A percentile compares a stretch with the other conserved stretches of the same genome.
Conservation (phyloP, 1,140 invertebrate species). For the Drosophila pallidifrons region DNA sequence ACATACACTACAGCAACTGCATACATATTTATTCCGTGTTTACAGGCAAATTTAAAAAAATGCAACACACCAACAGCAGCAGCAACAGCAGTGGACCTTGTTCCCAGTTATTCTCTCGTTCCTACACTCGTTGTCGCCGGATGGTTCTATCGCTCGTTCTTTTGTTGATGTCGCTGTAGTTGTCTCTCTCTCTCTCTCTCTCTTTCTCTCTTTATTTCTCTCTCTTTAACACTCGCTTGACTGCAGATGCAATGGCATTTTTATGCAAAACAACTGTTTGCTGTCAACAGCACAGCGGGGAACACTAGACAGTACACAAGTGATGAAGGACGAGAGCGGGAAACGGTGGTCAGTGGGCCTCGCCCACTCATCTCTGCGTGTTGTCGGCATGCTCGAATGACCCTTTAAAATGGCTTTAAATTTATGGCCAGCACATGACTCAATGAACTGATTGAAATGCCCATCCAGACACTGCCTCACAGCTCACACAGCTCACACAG, state of each 20-base stretch:
- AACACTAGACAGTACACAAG: neutral
- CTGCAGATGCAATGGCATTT: conserved; percentile 70
- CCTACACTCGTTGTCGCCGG: neutral
- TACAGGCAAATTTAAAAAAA: conserved; percentile 51
- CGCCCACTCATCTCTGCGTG: conserved; percentile 14
- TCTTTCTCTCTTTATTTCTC: too few relatives aligned
- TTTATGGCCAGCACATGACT: conserved; percentile 39
- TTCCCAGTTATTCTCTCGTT: neutral
- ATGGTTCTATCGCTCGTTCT: neutral
- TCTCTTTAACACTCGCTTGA: conserved; percentile 5
- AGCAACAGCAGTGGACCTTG: conserved; percentile 2
- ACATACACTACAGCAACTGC: conserved; percentile 1
- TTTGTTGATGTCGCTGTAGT: conserved; percentile 1
- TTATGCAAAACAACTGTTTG: conserved; percentile 82
- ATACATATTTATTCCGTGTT: conserved; percentile 67
- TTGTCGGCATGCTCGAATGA: conserved; percentile 2
- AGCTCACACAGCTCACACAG: too few relatives aligned
- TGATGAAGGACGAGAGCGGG: neutral
- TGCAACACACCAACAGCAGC: conserved; percentile 29
- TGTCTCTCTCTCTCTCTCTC: conserved; percentile 6
- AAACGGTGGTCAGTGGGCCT: conserved; percentile 18
- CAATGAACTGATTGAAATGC: conserved; percentile 50
- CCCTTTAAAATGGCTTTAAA: conserved; percentile 42
- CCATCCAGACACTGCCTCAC: neutral
- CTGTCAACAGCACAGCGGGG: conserved; percentile 73